Conservation (phyloP, 2,113 vertebrate species). For the Scophthalmus maximus region DNA sequence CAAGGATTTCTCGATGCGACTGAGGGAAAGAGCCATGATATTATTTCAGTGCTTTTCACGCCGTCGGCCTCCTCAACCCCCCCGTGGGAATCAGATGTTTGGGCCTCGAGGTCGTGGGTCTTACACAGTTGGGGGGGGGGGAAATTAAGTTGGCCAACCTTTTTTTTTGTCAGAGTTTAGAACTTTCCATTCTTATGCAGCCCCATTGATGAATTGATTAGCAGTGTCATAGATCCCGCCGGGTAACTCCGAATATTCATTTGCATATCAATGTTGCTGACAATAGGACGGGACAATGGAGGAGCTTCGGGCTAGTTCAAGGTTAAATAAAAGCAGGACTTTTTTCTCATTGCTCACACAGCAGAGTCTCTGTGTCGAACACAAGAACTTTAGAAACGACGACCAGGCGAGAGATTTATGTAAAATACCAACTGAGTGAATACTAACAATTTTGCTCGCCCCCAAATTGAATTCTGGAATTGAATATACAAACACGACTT, state of each 20-base stretch:
- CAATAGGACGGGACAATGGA: slow-evolving; percentile 34
- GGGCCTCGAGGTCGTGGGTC: slow-evolving; percentile 11
- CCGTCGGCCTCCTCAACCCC: neutral
- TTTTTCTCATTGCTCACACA: slow-evolving; percentile 10
- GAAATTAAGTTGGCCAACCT: slow-evolving; percentile 57
- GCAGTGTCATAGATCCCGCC: slow-evolving; percentile 41
- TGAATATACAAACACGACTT: neutral
- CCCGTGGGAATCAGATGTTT: slow-evolving; percentile 64
- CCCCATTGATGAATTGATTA: slow-evolving; percentile 66
- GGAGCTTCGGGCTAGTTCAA: slow-evolving; percentile 48
- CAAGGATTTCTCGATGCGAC: neutral
- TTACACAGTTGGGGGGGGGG: slow-evolving; percentile 16
- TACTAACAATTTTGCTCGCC: neutral
- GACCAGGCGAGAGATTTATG: neutral
- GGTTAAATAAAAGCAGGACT: slow-evolving; percentile 46
- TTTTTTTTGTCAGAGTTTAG: slow-evolving; percentile 55
- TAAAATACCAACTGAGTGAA: too few relatives aligned
- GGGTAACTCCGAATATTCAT: slow-evolving; percentile 44
- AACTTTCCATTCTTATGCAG: slow-evolving; percentile 56
- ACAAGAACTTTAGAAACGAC: neutral
- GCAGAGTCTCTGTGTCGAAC: neutral
- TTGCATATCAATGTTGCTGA: slow-evolving; percentile 67
- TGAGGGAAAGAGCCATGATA: neutral
- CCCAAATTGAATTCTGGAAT: neutral
- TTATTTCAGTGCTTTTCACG: slow-evolving; percentile 1